These are phyloP conservation scores for Pluvialis apricaria DNA, from an alignment of 2,113 vertebrate species.

Conservation along the genomic window DNA sequence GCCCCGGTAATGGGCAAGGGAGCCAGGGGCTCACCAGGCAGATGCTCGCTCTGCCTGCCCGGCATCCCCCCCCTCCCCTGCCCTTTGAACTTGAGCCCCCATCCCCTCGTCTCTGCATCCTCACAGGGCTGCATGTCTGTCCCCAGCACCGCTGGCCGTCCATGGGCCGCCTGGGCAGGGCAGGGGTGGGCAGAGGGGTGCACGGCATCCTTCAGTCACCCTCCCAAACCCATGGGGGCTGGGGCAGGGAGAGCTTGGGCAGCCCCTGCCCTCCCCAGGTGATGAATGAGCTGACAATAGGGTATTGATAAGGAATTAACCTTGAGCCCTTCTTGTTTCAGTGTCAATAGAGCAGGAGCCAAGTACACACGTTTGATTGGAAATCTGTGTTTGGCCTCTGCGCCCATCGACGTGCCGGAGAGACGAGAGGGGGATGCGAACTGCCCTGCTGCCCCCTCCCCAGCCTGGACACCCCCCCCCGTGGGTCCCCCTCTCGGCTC, in stretches of 20 bases:
- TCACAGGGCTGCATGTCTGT: not conserved
- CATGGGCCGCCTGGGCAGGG: fast-evolving
- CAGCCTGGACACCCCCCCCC: not conserved
- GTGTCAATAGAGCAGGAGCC: constrained; percentile 72
- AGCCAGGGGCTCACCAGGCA: not conserved
- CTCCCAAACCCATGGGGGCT: not conserved
- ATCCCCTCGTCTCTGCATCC: not conserved
- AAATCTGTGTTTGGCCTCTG: constrained; percentile 55
- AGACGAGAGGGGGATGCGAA: not conserved
- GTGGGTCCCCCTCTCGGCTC: not conserved
- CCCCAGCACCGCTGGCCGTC: not conserved
- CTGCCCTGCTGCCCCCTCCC: not conserved
- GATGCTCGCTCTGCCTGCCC: not conserved
- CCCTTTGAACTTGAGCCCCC: not conserved
- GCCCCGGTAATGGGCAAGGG: not conserved
- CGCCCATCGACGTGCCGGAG: not conserved
- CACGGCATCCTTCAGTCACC: fast-evolving
- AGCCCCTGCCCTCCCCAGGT: not conserved
- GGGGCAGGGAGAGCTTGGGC: not conserved
- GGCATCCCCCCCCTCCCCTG: not conserved
- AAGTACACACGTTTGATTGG: constrained; percentile 61
- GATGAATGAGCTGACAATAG: constrained; percentile 82
- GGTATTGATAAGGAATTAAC: constrained; percentile 84
- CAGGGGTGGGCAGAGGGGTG: not conserved
- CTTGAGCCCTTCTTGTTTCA: constrained; percentile 75